Evolutionary conservation across 2,797 vertebrate species (phyloP).

Genomic region (Eospalax fontanierii): DNA sequence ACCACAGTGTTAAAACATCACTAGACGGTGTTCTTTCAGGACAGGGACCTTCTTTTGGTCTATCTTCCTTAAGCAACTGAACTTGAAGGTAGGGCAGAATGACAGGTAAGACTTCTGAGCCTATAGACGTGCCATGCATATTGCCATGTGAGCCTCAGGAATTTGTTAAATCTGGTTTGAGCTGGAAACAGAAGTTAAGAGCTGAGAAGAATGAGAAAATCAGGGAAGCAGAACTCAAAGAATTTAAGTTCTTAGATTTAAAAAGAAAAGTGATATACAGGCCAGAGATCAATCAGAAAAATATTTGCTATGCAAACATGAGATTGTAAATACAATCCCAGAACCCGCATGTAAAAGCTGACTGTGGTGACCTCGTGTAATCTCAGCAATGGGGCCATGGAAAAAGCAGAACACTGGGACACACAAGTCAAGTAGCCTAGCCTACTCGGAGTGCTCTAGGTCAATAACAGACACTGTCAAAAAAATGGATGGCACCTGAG

Average conservation of each 20-base stretch:
- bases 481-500: not conserved
- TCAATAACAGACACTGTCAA: not conserved
- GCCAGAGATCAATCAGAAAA: no score
- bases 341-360: no score
- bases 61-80: not conserved
- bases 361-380: no score
- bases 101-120: not conserved
- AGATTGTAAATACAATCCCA: no score
- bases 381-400: no score
- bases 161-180: not conserved
- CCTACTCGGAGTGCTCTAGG: not conserved
- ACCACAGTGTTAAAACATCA: not conserved
- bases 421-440: no score
- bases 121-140: rapidly evolving
- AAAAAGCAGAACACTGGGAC: no score
- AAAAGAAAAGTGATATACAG: not conserved
- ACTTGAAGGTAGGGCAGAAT: not conserved
- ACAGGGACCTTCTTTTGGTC: not conserved
- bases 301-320: no score
- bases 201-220: constrained; percentile 8
- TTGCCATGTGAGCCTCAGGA: not conserved
- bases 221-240: constrained; percentile 8
- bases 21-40: not conserved
- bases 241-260: not conserved
- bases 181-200: constrained; percentile 7